Base-by-base conservation (phyloP, 2,888 invertebrate genomes). In the Diaphora mendica region DNA sequence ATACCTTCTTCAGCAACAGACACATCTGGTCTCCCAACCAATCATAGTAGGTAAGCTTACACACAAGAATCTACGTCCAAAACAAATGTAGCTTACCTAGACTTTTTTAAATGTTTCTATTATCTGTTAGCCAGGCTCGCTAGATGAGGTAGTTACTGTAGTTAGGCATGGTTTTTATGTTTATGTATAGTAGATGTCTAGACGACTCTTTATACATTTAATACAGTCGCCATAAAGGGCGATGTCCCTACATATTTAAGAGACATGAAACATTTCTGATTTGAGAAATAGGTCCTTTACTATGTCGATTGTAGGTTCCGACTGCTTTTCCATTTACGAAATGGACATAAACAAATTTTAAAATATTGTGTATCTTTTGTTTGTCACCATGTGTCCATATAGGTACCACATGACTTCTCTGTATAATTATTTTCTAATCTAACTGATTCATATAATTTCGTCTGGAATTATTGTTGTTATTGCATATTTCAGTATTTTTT, bases 1-100 rank as follows among this genome's bases (percentile, higher is more conserved):
- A 77, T 73, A 68, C 69, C 81, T 79, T 71, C 72, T 76, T 75
- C 35, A 75, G 65, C 71, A 65, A 79, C 66, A 76, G 73, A 82
- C 73, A 74, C 72, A 68, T 83, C 82, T 81, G 80, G 81, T 82
- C 77, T 77, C 81, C 79, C 74, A 74, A 75, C 76, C 75, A 3
- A 72, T 77, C 71, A 70, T 72, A 64, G 66, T 64, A 39, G 23
- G 64, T 30, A 26, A 30, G 20, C 64, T 64, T 42, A n/a, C 35
- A 68, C 51, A 48, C 35, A 30, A 39, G 30, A 64, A 51, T 72
- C 51, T 51, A 64, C 33, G 26, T 9, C n/a, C 42, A 62, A 68
- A 5, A 44, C 33, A 67, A 1, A 51, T 64, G 51, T 9, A 35
- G 35, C 17, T 23, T 48, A 48, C 4, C 67, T 33, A 20, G n/a